phyloP scores from a whole-genome alignment of 2,797 vertebrate genomes.

The Bucorvus abyssinicus region DNA sequence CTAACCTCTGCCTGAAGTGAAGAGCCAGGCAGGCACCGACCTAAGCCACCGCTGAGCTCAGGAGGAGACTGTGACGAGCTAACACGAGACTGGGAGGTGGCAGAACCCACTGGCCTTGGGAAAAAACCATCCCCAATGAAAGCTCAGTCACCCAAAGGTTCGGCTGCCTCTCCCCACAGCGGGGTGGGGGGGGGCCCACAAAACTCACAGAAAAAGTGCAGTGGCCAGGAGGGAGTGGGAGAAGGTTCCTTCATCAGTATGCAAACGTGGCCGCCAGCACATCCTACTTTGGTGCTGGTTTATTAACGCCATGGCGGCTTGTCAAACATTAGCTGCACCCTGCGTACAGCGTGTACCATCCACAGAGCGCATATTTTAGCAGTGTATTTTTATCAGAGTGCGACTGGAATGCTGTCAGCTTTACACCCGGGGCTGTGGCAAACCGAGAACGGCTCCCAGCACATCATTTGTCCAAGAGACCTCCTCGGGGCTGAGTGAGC shows the following conservation, averaged over 20 bases:
- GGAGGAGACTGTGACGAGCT: not conserved
- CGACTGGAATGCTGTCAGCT: not conserved
- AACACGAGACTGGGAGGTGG: not conserved
- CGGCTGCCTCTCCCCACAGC: not conserved
- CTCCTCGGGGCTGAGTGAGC: not conserved
- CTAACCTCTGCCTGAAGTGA: not conserved
- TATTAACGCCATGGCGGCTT: not conserved
- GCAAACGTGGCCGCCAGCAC: not conserved
- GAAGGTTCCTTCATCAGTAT: not conserved
- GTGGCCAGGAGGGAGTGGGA: not conserved
- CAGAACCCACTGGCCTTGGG: not conserved
- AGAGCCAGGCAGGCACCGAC: not conserved
- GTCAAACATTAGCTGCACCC: slow-evolving; percentile 18
- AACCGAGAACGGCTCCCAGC: not conserved
- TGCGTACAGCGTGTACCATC: not conserved
- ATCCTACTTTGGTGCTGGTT: slow-evolving; percentile 1
- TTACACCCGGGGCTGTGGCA: not conserved
- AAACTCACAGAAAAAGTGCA: accelerated
- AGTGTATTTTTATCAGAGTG: slow-evolving; percentile 22
- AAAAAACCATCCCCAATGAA: accelerated
- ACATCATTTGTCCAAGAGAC: not conserved
- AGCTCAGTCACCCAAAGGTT: slow-evolving; percentile 23
- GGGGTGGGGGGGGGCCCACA: not conserved
- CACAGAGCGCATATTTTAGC: slow-evolving; percentile 7
- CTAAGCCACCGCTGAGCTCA: not conserved